Evolutionary conservation across 1,140 invertebrate species (phyloP).

Genomic region (Hestina assimilis): DNA sequence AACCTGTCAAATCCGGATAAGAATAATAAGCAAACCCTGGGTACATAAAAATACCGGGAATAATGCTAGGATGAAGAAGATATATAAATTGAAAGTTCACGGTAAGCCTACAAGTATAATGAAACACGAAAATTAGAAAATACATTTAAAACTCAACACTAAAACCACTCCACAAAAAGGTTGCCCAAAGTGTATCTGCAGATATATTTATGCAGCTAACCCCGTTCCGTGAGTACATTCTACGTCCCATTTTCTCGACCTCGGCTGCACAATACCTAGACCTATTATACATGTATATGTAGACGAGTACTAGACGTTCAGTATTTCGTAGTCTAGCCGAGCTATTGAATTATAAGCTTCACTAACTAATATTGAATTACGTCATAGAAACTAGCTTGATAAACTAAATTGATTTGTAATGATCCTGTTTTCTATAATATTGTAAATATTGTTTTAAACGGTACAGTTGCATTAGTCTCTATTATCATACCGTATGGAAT

Average conservation of each 20-base stretch:
- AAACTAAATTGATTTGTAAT: constrained; percentile 19
- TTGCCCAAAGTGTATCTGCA: constrained; percentile 8
- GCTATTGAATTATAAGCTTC: constrained; percentile 29
- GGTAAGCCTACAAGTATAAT: too few relatives aligned
- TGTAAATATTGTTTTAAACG: background rate
- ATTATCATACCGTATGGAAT: too few relatives aligned
- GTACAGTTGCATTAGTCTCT: too few relatives aligned
- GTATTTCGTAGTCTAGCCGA: constrained; percentile 20
- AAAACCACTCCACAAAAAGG: background rate
- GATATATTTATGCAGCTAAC: constrained; percentile 39
- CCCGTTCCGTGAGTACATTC: constrained; percentile 45
- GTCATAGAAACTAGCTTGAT: constrained; percentile 19
- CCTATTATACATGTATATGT: constrained; percentile 18
- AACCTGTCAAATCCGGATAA: too few relatives aligned
- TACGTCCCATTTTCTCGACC: constrained; percentile 51
- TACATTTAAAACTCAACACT: background rate
- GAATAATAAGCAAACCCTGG: too few relatives aligned
- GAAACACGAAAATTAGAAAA: too few relatives aligned
- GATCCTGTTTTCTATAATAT: constrained; percentile 4
- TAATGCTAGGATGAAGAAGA: too few relatives aligned
- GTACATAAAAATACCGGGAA: too few relatives aligned
- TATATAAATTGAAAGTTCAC: too few relatives aligned
- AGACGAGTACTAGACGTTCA: constrained; percentile 23
- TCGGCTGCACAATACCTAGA: constrained; percentile 46
- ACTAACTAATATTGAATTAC: constrained; percentile 27